These are phyloP conservation scores for Oceanodroma tethys DNA, from an alignment of 2,113 vertebrate species.

Conservation along the genomic window DNA sequence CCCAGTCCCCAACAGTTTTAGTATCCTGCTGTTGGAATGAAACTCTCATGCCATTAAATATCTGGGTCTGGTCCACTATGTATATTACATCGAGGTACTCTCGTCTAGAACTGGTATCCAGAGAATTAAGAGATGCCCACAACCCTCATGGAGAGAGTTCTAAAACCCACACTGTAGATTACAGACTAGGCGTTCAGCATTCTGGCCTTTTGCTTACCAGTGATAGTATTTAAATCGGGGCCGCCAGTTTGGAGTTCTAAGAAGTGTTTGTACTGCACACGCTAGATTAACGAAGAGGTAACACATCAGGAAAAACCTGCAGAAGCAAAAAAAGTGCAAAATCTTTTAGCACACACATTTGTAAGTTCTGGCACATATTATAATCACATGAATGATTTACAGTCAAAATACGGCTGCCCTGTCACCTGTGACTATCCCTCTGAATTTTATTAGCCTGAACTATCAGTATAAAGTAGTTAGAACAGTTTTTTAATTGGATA, in stretches of 20 bases:
- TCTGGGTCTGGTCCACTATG: not conserved
- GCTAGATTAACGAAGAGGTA: slow-evolving; percentile 98
- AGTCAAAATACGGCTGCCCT: not conserved
- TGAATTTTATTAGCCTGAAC: not conserved
- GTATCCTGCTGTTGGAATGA: not conserved
- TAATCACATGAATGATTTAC: slow-evolving; percentile 78
- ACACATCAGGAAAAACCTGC: slow-evolving; percentile 99
- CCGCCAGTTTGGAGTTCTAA: slow-evolving; percentile 96
- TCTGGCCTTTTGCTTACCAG: slow-evolving; percentile 78
- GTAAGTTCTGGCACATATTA: not conserved
- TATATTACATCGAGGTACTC: not conserved
- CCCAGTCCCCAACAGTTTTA: not conserved
- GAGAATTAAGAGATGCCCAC: not conserved
- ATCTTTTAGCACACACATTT: not conserved
- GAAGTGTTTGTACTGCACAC: slow-evolving; percentile 94
- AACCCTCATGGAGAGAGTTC: not conserved
- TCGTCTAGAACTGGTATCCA: not conserved
- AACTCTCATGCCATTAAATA: not conserved
- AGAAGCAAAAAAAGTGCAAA: not conserved
- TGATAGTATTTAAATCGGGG: slow-evolving; percentile 97
- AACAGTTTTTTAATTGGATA: not conserved
- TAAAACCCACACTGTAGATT: accelerated
- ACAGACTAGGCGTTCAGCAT: accelerated
- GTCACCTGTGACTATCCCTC: not conserved
- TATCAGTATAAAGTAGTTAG: not conserved